Conservation (phyloP, 1,140 invertebrate species). For the Lepidurus packardi region DNA sequence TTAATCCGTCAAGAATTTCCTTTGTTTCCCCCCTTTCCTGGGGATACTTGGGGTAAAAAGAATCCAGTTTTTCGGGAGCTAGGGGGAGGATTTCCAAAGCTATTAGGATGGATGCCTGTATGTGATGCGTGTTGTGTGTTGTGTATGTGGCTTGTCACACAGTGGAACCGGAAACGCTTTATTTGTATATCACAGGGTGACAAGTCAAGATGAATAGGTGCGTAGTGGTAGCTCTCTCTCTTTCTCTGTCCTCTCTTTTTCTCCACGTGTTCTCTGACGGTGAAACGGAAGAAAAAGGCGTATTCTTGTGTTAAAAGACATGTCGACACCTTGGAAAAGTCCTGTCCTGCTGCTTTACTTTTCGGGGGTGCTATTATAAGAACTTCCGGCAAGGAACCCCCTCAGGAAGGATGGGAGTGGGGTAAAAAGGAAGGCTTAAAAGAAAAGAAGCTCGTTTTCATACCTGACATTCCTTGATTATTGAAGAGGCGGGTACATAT, state of each 20-base stretch:
- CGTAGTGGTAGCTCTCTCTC: not conserved
- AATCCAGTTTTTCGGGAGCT: too few relatives aligned
- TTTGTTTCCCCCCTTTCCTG: not conserved
- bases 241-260: too few relatives aligned
- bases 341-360: not conserved
- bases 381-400: not conserved
- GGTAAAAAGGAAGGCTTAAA: not conserved
- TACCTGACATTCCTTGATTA: conserved; percentile 19
- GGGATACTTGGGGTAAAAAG: too few relatives aligned
- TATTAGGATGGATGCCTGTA: not conserved
- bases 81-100: too few relatives aligned
- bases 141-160: not conserved
- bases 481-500: not conserved
- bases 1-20: not conserved
- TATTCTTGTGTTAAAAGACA: not conserved
- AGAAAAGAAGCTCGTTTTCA: not conserved
- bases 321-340: not conserved
- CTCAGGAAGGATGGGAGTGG: too few relatives aligned
- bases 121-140: not conserved
- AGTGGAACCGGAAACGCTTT: conserved; percentile 2
- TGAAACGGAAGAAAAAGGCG: not conserved
- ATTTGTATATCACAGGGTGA: not conserved
- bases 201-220: conserved; percentile 18
- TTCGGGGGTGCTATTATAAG: not conserved
- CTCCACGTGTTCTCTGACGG: not conserved